Percentiles rank a stretch among this genome's conserved stretches.
Evolutionary conservation across 2,888 invertebrate genomes (phyloP).

Genomic region (Lagria hirta): DNA sequence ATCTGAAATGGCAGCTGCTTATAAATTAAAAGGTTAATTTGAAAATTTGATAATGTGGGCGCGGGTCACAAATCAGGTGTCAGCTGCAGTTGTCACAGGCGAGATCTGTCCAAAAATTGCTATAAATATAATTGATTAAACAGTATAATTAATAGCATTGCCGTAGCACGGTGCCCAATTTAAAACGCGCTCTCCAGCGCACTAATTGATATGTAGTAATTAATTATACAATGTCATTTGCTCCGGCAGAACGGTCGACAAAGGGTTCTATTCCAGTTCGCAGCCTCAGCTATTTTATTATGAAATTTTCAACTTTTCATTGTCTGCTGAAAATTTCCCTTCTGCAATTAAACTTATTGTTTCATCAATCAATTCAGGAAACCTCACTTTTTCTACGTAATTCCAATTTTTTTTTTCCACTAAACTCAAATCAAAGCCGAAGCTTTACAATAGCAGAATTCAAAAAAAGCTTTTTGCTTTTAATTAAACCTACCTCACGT

Average conservation of each 20-base stretch:
- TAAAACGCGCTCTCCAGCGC: constrained; percentile 47
- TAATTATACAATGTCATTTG: constrained; percentile 50
- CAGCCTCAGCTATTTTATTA: constrained; percentile 47
- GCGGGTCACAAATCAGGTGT: constrained; percentile 40
- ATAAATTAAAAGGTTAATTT: constrained; percentile 24
- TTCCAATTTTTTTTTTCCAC: constrained; percentile 2
- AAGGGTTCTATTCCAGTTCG: constrained; percentile 43
- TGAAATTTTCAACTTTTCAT: constrained; percentile 45
- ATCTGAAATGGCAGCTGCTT: too few species aligned
- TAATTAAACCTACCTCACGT: constrained; percentile 18
- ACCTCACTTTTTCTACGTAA: constrained; percentile 29
- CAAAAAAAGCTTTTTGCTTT: constrained; percentile 20
- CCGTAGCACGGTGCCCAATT: constrained; percentile 43
- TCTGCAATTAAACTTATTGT: constrained; percentile 35
- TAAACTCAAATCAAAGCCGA: constrained; percentile 10
- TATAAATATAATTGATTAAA: constrained; percentile 50
- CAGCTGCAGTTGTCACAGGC: constrained; percentile 43
- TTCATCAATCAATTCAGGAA: constrained; percentile 33
- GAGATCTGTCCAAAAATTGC: constrained; percentile 41
- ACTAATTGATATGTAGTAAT: constrained; percentile 51
- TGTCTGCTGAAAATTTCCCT: constrained; percentile 31
- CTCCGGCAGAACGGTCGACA: constrained; percentile 39
- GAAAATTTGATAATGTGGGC: constrained; percentile 26
- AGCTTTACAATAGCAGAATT: constrained; percentile 16
- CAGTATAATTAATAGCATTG: constrained; percentile 47